These are phyloP conservation scores for Heliconius hewitsoni DNA, from an alignment of 1,140 invertebrate species.

Conservation along the genomic window DNA sequence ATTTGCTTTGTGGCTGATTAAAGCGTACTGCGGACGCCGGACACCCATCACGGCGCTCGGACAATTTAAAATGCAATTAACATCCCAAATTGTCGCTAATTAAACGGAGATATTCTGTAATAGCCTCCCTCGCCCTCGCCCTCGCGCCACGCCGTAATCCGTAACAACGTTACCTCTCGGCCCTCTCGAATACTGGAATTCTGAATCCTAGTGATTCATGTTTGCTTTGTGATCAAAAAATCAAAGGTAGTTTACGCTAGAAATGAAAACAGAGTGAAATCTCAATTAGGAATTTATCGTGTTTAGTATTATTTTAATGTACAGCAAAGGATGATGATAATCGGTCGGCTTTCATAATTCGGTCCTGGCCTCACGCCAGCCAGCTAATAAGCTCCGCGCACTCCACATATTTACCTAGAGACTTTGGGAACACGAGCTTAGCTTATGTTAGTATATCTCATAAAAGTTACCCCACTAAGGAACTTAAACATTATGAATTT, in stretches of 20 bases:
- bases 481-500: conserved; percentile 38
- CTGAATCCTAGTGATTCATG: conserved; percentile 33
- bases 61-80: conserved; percentile 70
- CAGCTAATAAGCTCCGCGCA: conserved; percentile 53
- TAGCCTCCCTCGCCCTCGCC: conserved; percentile 40
- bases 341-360: conserved; percentile 39
- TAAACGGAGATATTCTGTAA: conserved; percentile 64
- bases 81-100: conserved; percentile 57
- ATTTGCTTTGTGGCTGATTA: conserved; percentile 34
- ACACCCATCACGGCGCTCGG: conserved; percentile 35
- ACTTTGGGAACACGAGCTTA: conserved; percentile 22
- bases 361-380: conserved; percentile 44
- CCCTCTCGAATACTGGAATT: conserved; percentile 1
- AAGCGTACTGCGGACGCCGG: conserved; percentile 23
- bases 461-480: conserved; percentile 34
- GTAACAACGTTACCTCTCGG: conserved; percentile 54
- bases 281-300: conserved; percentile 36
- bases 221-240: conserved; percentile 48
- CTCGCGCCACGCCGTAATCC: conserved; percentile 36
- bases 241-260: conserved; percentile 29
- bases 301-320: conserved; percentile 1
- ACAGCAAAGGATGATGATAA: neutral
- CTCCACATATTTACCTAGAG: conserved; percentile 42
- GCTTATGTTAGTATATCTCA: conserved; percentile 29
- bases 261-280: conserved; percentile 15